Evolutionary conservation across 2,888 invertebrate species (phyloP), one percentile per base, ranked within the genome.

Genomic region (Cephus runcator): DNA sequence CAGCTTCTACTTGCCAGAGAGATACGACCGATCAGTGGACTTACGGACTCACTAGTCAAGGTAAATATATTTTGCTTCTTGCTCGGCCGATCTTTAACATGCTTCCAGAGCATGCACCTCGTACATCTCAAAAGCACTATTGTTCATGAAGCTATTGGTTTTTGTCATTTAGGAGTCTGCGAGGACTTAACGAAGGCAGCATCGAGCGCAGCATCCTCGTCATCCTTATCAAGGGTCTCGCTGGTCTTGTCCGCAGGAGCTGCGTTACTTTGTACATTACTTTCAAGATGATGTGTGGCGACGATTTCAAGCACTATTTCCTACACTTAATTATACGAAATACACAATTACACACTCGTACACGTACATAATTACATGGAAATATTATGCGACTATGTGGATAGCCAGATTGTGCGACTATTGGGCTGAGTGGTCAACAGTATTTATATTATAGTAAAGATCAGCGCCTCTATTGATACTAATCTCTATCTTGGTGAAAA

Each of bases 211-310:
- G 90, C 89, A 12, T 87, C 90, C 34, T 85, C 89, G 34, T 87
- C 89, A 73, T 89, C 89, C 23, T 77, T 88, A 73, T 87, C 88
- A 73, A 87, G 87, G 81, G 84, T 89, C 73, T 89, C 89, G 71
- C 81, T 88, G 69, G 80, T 84, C 11, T 80, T 90, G 40, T 85
- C 86, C 71, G 79, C 85, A 35, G 87, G 86, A 76, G 81, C 84
- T 73, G 86, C 86, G 12, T 81, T 85, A 76, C 80, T 88, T 36
- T 86, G 87, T 79, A 83, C 84, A 80, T 84, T 87, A 81, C 81
- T 90, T 78, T 87, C 89, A 75, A 91, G 91, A 90, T 91, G 91
- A 91, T 91, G 85, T 88, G 90, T 86, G 82, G 79, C 73, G 73
- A 75, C 77, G 73, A 75, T 77, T 77, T 40, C 35, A 36, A 74